Evolutionary conservation across 2,797 vertebrate genomes (phyloP), one percentile per base, ranked within the genome.

Genomic region (Coreius guichenoti): DNA sequence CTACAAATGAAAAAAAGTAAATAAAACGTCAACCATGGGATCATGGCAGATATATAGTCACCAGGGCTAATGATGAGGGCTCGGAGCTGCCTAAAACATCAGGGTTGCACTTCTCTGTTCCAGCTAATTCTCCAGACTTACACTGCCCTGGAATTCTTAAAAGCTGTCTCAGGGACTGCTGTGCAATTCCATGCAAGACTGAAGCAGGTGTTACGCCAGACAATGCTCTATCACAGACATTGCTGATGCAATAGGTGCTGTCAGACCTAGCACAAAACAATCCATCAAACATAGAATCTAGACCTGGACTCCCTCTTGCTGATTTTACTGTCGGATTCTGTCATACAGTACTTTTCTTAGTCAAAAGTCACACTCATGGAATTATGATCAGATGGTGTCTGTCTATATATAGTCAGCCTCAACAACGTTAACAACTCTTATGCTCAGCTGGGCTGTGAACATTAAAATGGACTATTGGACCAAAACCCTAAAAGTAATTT

Each of bases 401-500:
- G 84, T 51, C 43, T 49, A 26, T 91, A 92, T 87, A 87, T 89
- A 88, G 87, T 87, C 89, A 88, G 86, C 13, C 11, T 39, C 47
- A 80, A 51, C n/a, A 86, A 86, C 89, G 85, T 87, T 26, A 82
- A 89, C 47, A 8, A 23, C 90, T 93, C 92, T 92, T 90, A 90
- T 89, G 91, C 91, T 93, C 91, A 94, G 91, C 91, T 92, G 91
- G 89, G 90, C 91, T 93, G 90, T 92, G 86, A 89, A 88, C 84
- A 87, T 88, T 85, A 83, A 93, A 93, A 92, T 92, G 88, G 91
- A 91, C 87, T 82, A 88, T 61, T 87, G 89, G 90, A 91, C 86
- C 93, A 93, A 93, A 92, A 91, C 90, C 90, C 88, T 92, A 85
- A 89, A 91, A 94, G 92, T 93, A 84, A 92, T 93, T 93, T 92